Evolutionary conservation across 2,113 vertebrate species (phyloP).

Genomic region (Thryonomys swinderianus): DNA sequence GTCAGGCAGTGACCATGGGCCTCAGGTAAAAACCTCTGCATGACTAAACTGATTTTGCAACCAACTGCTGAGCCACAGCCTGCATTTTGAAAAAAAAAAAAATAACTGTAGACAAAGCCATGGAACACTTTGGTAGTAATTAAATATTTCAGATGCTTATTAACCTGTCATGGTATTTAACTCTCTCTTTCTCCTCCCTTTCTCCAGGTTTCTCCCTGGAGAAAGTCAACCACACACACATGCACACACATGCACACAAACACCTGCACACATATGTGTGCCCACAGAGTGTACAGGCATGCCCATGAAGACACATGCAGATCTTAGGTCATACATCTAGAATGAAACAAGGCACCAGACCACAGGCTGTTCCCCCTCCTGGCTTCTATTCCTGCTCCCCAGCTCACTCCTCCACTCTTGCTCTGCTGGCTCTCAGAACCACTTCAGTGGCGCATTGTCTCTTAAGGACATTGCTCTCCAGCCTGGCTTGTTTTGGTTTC

Average conservation of each 20-base stretch:
- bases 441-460: neutral
- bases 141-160: conserved; percentile 60
- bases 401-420: neutral
- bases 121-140: conserved; percentile 22
- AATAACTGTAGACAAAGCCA: conserved; percentile 7
- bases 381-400: neutral
- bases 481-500: neutral
- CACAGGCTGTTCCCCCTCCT: neutral
- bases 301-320: neutral
- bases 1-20: neutral
- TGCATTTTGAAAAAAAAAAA: conserved; percentile 28
- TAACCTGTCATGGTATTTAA: conserved; percentile 41
- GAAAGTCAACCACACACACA: neutral
- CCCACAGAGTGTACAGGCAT: neutral
- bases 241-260: neutral
- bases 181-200: neutral
- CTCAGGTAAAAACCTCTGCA: neutral
- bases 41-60: conserved; percentile 16
- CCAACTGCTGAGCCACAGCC: neutral
- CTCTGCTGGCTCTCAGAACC: neutral
- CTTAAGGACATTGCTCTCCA: neutral
- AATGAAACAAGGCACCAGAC: neutral
- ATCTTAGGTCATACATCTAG: neutral
- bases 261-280: neutral
- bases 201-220: neutral